Base-by-base conservation (phyloP, 2,797 vertebrate genomes). In the Tympanoctomys barrerae region DNA sequence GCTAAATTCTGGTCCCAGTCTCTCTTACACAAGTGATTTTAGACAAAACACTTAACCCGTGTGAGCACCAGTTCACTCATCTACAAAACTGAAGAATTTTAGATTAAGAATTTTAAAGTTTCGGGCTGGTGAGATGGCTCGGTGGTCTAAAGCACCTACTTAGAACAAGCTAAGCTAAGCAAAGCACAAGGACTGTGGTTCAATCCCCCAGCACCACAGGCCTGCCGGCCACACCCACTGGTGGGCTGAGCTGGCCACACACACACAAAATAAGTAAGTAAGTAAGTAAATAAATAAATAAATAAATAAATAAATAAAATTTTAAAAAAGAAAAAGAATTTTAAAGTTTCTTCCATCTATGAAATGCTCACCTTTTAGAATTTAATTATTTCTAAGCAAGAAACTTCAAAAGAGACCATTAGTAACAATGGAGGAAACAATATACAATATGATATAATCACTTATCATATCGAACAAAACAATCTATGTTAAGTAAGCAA, bases 371-470 rank as follows among this genome's bases (percentile, higher is more conserved):
- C 36, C n/a, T 73, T 93, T 66, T 90, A 6, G 39, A 54, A 95
- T 89, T 88, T 94, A 89, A 77, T 73, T 89, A 87, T 82, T 81
- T 14, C 87, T 95, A 79, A 77, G 93, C 78, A 22, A 84, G 75
- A 95, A 96, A 79, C 14, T 36, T 77, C 3, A 68, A 36, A 19
- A 91, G 12, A 87, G 24, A 80, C 24, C 61, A 68, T 54, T 54
- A 88, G 28, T 79, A 88, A 81, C 59, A 89, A 91, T 16, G 78
- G 70, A 80, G 13, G 21, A 92, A 96, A 93, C 62, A 49, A 80
- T 82, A n/a, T 42, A 94, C 89, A 95, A 94, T 68, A 78, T 79
- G 46, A 81, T 31, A 81, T 24, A 18, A 61, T 87, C 64, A 71
- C 36, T 90, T 75, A 70, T 49, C 16, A 42, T 42, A 87, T n/a